Conservation (phyloP, 2,888 invertebrate species). For the Alloscopus bannaensis region DNA sequence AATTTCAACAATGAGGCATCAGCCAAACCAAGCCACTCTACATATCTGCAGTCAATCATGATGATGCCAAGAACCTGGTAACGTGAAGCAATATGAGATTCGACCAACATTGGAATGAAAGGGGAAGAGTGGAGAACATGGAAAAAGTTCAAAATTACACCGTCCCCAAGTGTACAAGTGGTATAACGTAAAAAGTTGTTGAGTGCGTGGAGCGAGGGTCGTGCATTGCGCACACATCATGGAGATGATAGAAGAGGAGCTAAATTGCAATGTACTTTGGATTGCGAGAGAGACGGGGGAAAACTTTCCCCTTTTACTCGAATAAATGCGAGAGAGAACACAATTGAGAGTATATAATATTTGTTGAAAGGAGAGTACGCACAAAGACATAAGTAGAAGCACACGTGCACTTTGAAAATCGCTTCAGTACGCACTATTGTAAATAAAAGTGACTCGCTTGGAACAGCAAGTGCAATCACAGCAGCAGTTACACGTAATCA, state of each 20-base stretch:
- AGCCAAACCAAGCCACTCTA: too few relatives aligned
- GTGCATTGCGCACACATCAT: too few relatives aligned
- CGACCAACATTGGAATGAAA: too few relatives aligned
- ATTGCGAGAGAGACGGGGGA: background rate
- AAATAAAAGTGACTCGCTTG: background rate
- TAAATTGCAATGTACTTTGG: conserved; percentile 4
- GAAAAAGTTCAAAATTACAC: conserved; percentile 15
- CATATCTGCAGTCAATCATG: too few relatives aligned
- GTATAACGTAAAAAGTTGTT: conserved; percentile 1
- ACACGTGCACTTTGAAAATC: background rate
- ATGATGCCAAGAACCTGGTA: too few relatives aligned
- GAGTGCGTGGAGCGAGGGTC: too few relatives aligned
- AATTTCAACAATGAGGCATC: too few relatives aligned
- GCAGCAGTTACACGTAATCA: conserved; percentile 27
- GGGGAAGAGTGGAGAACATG: background rate
- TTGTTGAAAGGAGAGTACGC: background rate
- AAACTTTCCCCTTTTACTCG: conserved; percentile 27
- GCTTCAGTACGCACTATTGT: background rate
- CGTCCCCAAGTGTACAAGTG: too few relatives aligned
- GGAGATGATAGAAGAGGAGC: background rate
- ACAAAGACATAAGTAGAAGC: background rate
- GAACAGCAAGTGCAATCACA: conserved; percentile 16
- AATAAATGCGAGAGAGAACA: background rate
- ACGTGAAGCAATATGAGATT: too few relatives aligned
- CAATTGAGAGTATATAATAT: background rate